Evolutionary conservation across 2,888 invertebrate genomes (phyloP).

Genomic region (Ornithoptera alexandrae): DNA sequence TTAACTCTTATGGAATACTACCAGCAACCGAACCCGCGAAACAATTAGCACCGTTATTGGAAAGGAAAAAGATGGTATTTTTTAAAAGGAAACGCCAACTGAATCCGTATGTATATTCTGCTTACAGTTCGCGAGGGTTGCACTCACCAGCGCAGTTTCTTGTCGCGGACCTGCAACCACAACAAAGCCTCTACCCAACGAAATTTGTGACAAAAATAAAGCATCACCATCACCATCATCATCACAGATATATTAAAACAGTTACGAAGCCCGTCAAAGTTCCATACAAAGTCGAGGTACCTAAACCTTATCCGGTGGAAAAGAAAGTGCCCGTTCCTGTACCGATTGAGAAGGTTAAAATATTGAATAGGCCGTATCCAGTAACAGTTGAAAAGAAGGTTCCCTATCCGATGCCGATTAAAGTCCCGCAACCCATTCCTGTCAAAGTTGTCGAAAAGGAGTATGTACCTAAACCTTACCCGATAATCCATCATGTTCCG

Average conservation of each 20-base stretch:
- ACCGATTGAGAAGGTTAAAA: conserved; percentile 46
- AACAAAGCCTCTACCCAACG: conserved; percentile 50
- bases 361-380: conserved; percentile 48
- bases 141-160: conserved; percentile 44
- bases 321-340: conserved; percentile 62
- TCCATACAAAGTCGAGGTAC: conserved; percentile 77
- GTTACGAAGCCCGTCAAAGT: conserved; percentile 77
- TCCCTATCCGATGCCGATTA: conserved; percentile 69
- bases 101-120: conserved; percentile 54
- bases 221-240: conserved; percentile 84
- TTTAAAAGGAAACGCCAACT: conserved; percentile 55
- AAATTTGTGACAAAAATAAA: conserved; percentile 70
- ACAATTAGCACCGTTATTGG: conserved; percentile 37
- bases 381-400: conserved; percentile 50
- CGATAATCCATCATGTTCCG: conserved; percentile 69
- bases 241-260: conserved; percentile 82
- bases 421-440: conserved; percentile 72
- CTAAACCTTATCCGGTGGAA: conserved; percentile 78
- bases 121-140: conserved; percentile 55
- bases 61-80: conserved; percentile 56
- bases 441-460: conserved; percentile 76
- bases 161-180: conserved; percentile 52
- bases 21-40: conserved; percentile 48
- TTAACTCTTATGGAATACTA: conserved; percentile 63
- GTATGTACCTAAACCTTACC: conserved; percentile 72